Evolutionary conservation across 1,140 invertebrate species (phyloP), one percentile per base, ranked within the genome.

Genomic region (Berghia stephanieae): DNA sequence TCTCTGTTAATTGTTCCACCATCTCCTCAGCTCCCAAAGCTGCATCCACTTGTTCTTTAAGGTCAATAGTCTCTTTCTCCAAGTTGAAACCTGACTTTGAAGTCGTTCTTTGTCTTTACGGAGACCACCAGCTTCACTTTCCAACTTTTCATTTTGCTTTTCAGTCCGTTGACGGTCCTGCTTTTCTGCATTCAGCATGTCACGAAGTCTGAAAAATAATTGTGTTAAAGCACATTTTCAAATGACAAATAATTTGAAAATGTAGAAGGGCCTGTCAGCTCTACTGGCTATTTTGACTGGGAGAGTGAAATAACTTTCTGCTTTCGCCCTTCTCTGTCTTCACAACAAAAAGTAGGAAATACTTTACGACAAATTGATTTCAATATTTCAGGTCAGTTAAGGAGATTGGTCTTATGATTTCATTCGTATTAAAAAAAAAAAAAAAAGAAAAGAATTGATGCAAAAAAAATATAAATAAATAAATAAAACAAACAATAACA

Each of bases 11-110:
- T 71, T 95, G 93, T 86, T 98, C 97, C 0, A 99, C 96, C 97
- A 99, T 99, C 91, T 99, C 96, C 90, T 99, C 98, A 40, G 97
- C 96, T 10, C 98, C 98, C 40, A 99, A 91, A n/a, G 97, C 96
- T 36, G 96, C 96, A 91, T 99, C 98, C 67, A 90, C 94, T 91
- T 98, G 96, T 90, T 98, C 96, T 85, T 98, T 94, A 0, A 97
- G 91, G 90, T 98, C 97, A 36, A 93, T 93, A 75, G 98, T 94
- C 88, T 96, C 95, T 77, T 93, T 93, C 85, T 97, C 95, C 88
- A 97, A 91, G 86, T 95, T 83, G 95, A 93, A 0, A 96, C 93
- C 78, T 95, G 92, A 0, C 91, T 82, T 63, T 94, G 94, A 5
- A 96, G 90, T 88, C 96, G 96, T 88, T 98, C 96, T 76, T 88